These are phyloP conservation scores for Thamnaconus septentrionalis DNA, from an alignment of 2,113 vertebrate species.

Conservation along the genomic window DNA sequence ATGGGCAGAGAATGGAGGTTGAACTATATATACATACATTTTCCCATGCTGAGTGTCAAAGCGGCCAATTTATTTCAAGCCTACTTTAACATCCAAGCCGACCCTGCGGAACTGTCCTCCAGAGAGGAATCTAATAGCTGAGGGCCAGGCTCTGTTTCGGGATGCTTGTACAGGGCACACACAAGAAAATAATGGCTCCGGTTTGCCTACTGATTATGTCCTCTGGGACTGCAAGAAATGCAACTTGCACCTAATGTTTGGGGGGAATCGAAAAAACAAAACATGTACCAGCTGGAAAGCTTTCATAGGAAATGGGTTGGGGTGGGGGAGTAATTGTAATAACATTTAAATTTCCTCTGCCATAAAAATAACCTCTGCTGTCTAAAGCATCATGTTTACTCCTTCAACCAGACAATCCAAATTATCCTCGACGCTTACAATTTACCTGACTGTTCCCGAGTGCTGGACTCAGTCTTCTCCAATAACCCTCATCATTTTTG, in stretches of 20 bases:
- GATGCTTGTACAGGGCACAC: slow-evolving; percentile 29
- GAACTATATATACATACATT: slow-evolving; percentile 17
- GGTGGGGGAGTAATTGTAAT: slow-evolving; percentile 7
- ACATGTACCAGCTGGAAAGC: neutral
- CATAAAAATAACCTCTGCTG: no score
- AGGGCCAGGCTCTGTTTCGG: slow-evolving; percentile 48
- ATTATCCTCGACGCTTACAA: no score
- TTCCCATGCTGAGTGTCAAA: slow-evolving; percentile 40
- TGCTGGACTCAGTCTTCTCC: no score
- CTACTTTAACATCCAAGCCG: slow-evolving; percentile 42
- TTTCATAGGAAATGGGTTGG: slow-evolving; percentile 38
- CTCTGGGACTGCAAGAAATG: slow-evolving; percentile 20
- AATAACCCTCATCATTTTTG: no score
- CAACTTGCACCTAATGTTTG: neutral
- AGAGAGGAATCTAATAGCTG: slow-evolving; percentile 50
- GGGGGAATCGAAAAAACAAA: neutral
- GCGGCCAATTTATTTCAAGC: slow-evolving; percentile 51
- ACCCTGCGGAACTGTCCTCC: slow-evolving; percentile 48
- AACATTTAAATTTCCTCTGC: no score
- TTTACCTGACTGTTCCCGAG: no score
- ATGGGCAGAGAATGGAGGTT: neutral
- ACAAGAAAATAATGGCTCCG: slow-evolving; percentile 43
- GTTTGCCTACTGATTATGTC: slow-evolving; percentile 43
- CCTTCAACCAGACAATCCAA: no score
- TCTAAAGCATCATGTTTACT: no score